Evolutionary conservation across 2,888 invertebrate species (phyloP), one percentile per base, ranked within the genome.

Genomic region (Torymus aiolomorphi): DNA sequence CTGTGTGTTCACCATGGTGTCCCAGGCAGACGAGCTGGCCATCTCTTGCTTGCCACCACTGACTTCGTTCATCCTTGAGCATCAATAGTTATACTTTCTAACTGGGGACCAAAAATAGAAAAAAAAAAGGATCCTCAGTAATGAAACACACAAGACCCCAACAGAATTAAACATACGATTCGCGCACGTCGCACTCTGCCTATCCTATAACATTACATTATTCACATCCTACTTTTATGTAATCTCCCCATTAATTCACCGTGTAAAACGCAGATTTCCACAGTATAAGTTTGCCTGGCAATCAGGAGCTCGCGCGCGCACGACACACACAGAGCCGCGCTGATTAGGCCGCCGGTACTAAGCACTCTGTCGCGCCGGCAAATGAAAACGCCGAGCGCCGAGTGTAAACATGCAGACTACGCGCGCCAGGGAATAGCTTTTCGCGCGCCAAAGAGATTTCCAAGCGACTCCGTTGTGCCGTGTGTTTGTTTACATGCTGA

Each of bases 1-100:
- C 76, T 88, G 42, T 10, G 5, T 88, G 54, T 86, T 86, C n/a
- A 89, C 84, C 82, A 90, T 83, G 3, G 88, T 84, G 80, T 91
- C 91, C 91, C 91, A 91, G 54, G 90, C 84, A 56, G 91, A 90
- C 18, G 90, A 89, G 80, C 88, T 89, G n/a, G 91, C 87, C 78
- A 88, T 85, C 76, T 91, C 91, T 84, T 90, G 90, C 78, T 91
- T 91, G 78, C 88, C 90, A 84, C 90, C 89, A 61, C 90, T 90
- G 51, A 91, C 89, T 85, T 91, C 91, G 81, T 91, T 91, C 91
- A 91, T 91, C 83, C 83, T 89, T 83, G 71, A 79, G 54, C 74
- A 78, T 78, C 57, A 76, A 67, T 66, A 42, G 8, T 82, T 78
- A 66, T 81, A 76, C 75, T 75, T 56, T 67, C 42, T 8, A 65